Evolutionary conservation across 2,888 invertebrate genomes (phyloP).

Genomic region (Empis livida): DNA sequence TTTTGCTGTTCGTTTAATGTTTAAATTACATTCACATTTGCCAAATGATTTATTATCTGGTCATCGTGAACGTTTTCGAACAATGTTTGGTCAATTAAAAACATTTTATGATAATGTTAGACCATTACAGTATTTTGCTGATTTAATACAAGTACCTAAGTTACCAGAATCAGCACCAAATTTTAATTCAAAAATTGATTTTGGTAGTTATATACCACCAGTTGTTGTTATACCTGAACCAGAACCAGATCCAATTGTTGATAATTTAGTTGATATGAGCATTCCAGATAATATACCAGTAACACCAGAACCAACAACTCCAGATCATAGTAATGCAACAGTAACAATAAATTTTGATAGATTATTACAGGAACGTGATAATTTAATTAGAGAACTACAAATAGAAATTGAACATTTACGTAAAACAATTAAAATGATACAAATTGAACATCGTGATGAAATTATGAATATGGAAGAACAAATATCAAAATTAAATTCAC

Average conservation of each 20-base stretch:
- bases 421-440: slow-evolving; percentile 13
- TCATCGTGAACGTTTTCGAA: slow-evolving; percentile 77
- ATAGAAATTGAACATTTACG: slow-evolving; percentile 40
- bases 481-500: slow-evolving; percentile 21
- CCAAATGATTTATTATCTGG: slow-evolving; percentile 84
- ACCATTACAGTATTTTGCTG: slow-evolving; percentile 94
- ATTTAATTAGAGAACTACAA: slow-evolving; percentile 66
- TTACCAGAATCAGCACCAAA: slow-evolving; percentile 92
- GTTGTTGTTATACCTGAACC: slow-evolving; percentile 72
- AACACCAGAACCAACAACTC: slow-evolving; percentile 32
- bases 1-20: slow-evolving; percentile 89
- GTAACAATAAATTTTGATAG: slow-evolving; percentile 17
- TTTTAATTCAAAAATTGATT: slow-evolving; percentile 78
- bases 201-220: slow-evolving; percentile 87
- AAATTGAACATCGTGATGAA: slow-evolving; percentile 13
- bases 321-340: slow-evolving; percentile 23
- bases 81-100: slow-evolving; percentile 78
- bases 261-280: slow-evolving; percentile 27
- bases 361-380: slow-evolving; percentile 49
- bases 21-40: slow-evolving; percentile 82
- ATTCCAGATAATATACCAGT: slow-evolving; percentile 11
- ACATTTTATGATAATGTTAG: slow-evolving; percentile 87
- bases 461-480: slow-evolving; percentile 19
- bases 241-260: slow-evolving; percentile 28
- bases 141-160: slow-evolving; percentile 83